phyloP scores from a whole-genome alignment of 1,140 invertebrate species.

The Cylas formicarius region DNA sequence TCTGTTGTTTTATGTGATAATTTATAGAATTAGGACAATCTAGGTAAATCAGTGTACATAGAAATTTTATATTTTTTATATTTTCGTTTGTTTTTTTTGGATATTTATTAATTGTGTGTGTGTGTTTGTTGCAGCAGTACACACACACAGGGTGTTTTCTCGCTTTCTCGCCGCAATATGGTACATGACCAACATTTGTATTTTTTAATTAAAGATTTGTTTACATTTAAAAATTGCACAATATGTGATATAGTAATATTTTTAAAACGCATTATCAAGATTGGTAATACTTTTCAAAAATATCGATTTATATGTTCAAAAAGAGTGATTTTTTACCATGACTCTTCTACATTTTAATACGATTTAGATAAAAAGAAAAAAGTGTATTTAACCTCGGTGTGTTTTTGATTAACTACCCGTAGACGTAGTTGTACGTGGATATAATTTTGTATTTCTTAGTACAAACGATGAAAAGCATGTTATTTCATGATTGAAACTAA shows the following conservation, averaged over 20 bases:
- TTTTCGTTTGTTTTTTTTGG: slow-evolving; percentile 9
- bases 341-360: no score
- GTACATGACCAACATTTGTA: slow-evolving; percentile 9
- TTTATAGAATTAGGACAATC: slow-evolving; percentile 1
- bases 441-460: no score
- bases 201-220: not conserved
- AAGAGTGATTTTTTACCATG: slow-evolving; percentile 26
- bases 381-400: no score
- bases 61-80: slow-evolving; percentile 9
- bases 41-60: no score
- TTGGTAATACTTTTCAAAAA: slow-evolving; percentile 14
- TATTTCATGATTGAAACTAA: no score
- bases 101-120: no score
- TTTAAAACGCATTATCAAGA: not conserved
- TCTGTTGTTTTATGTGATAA: slow-evolving; percentile 10
- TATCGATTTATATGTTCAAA: slow-evolving; percentile 16
- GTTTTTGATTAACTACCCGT: no score
- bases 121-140: slow-evolving; percentile 14
- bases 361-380: no score
- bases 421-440: no score
- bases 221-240: not conserved
- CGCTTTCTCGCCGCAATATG: slow-evolving; percentile 4
- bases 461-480: no score
- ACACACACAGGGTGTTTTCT: slow-evolving; percentile 13
- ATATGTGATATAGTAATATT: not conserved